phyloP scores from a whole-genome alignment of 2,888 invertebrate genomes.

The Thecocarcelia acutangulata region DNA sequence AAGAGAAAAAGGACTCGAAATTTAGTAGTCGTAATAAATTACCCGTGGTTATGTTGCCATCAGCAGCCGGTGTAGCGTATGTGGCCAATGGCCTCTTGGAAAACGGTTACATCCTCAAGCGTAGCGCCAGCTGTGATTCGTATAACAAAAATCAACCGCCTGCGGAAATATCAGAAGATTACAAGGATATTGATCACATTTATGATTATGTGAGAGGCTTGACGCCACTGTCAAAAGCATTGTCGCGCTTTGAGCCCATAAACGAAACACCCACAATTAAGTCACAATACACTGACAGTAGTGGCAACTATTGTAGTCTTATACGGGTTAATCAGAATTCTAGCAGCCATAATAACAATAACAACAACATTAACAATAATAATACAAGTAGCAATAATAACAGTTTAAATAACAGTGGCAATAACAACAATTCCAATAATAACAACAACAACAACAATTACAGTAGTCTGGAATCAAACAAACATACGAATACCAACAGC shows the following conservation, averaged over 20 bases:
- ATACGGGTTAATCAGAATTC: slow-evolving; percentile 78
- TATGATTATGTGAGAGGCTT: slow-evolving; percentile 97
- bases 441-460: slow-evolving; percentile 80
- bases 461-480: slow-evolving; percentile 80
- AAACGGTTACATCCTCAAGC: slow-evolving; percentile 86
- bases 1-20: slow-evolving; percentile 82
- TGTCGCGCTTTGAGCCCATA: slow-evolving; percentile 82
- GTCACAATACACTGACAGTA: slow-evolving; percentile 80
- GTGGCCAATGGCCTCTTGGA: slow-evolving; percentile 74
- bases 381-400: slow-evolving; percentile 73
- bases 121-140: slow-evolving; percentile 90
- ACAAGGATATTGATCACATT: slow-evolving; percentile 97
- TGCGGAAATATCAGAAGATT: slow-evolving; percentile 89
- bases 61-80: slow-evolving; percentile 77
- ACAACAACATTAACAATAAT: slow-evolving; percentile 71
- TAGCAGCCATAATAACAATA: slow-evolving; percentile 73
- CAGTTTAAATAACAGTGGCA: slow-evolving; percentile 72
- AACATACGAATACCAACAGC: slow-evolving; percentile 77
- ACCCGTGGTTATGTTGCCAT: slow-evolving; percentile 80
- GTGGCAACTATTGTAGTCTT: slow-evolving; percentile 81
- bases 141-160: slow-evolving; percentile 80
- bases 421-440: slow-evolving; percentile 76
- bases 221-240: slow-evolving; percentile 92
- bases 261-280: slow-evolving; percentile 82
- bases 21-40: slow-evolving; percentile 79